phyloP scores from a whole-genome alignment of 1,140 invertebrate genomes.

The Patella vulgata region DNA sequence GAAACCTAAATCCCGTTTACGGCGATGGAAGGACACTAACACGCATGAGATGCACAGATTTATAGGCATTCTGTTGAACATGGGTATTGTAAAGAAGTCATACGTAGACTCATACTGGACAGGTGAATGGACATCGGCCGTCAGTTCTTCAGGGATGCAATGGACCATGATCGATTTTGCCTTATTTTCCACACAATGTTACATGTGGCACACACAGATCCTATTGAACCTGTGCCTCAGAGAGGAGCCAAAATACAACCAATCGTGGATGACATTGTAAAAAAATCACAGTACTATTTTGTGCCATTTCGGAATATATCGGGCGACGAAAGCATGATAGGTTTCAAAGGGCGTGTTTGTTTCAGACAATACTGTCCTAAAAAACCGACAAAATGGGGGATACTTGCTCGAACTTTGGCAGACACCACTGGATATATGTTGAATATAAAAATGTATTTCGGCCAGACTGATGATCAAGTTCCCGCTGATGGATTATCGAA shows the following conservation, averaged over 20 bases:
- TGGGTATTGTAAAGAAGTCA: slow-evolving; percentile 4
- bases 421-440: slow-evolving; percentile 24
- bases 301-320: slow-evolving; percentile 18
- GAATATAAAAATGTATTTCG: background rate
- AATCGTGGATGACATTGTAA: slow-evolving; percentile 8
- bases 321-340: slow-evolving; percentile 52
- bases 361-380: slow-evolving; percentile 67
- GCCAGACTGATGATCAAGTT: background rate
- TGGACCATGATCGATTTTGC: background rate
- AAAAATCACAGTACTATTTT: slow-evolving; percentile 9
- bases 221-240: slow-evolving; percentile 5
- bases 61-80: slow-evolving; percentile 4
- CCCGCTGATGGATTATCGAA: background rate
- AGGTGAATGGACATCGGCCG: background rate
- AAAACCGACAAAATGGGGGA: slow-evolving; percentile 68
- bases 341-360: slow-evolving; percentile 50
- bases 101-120: background rate
- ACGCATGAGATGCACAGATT: background rate
- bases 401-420: slow-evolving; percentile 60
- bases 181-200: slow-evolving; percentile 1
- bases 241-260: slow-evolving; percentile 11
- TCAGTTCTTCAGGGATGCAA: background rate
- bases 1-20: no score
- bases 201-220: background rate
- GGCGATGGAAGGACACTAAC: background rate